Percentiles rank a stretch among this genome's conserved stretches.
These are phyloP conservation scores for Accipiter cooperii DNA, from an alignment of 2,113 vertebrate genomes.

Conservation along the genomic window DNA sequence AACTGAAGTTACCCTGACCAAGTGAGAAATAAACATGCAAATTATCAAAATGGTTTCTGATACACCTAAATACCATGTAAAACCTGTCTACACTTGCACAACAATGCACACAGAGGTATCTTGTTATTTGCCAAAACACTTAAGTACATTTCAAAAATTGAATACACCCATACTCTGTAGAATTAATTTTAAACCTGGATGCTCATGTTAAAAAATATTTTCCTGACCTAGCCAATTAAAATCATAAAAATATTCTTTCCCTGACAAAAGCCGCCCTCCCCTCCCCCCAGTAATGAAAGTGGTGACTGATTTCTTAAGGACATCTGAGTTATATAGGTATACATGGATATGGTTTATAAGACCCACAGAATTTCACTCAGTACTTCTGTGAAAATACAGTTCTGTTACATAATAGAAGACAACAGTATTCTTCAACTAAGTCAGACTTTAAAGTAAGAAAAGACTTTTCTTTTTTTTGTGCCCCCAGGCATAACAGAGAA, in stretches of 20 bases:
- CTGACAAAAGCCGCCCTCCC: neutral
- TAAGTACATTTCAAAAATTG: neutral
- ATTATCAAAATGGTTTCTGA: conserved; percentile 22
- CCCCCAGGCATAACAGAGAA: neutral
- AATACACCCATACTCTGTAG: neutral
- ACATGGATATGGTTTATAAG: neutral
- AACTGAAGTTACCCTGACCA: neutral
- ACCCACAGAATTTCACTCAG: neutral
- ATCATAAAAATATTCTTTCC: neutral
- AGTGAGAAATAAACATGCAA: neutral
- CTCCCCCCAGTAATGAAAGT: neutral
- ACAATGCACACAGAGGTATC: neutral
- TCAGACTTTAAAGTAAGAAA: neutral
- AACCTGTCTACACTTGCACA: conserved; percentile 38
- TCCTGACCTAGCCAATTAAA: neutral
- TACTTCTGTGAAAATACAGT: neutral
- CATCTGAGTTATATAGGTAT: neutral
- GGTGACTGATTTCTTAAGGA: neutral
- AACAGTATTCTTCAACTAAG: neutral
- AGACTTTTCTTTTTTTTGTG: accelerated
- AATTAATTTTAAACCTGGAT: neutral
- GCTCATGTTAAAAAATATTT: neutral
- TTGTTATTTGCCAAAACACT: conserved; percentile 6
- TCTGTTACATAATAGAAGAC: neutral
- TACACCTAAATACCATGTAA: conserved; percentile 7